A percentile compares a stretch with the other conserved stretches of the same genome.
Evolutionary conservation across 1,140 invertebrate species (phyloP).

Genomic region (Drosophila ohnishii): DNA sequence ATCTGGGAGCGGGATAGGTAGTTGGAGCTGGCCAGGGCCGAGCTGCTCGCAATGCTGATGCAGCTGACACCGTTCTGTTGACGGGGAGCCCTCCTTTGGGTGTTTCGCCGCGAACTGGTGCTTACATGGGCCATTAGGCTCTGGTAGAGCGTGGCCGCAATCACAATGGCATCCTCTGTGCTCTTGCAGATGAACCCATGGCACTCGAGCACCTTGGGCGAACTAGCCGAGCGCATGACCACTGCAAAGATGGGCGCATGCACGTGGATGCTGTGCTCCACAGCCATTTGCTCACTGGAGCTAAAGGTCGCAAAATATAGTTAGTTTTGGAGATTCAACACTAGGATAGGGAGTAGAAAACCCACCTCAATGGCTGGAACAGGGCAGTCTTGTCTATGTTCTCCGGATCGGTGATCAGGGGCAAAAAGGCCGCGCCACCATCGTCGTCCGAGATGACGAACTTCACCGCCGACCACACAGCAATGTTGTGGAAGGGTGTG

Average conservation of each 20-base stretch:
- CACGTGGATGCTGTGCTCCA: slow-evolving; percentile 76
- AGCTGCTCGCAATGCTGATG: slow-evolving; percentile 86
- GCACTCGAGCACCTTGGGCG: slow-evolving; percentile 92
- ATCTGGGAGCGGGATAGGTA: slow-evolving; percentile 73
- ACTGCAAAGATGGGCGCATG: slow-evolving; percentile 95
- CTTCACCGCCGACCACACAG: slow-evolving; percentile 94
- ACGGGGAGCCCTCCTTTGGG: slow-evolving; percentile 84
- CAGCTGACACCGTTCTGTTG: slow-evolving; percentile 89
- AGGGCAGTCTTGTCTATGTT: slow-evolving; percentile 89
- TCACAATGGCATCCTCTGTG: slow-evolving; percentile 94
- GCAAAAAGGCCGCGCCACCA: slow-evolving; percentile 89
- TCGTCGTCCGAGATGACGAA: slow-evolving; percentile 86
- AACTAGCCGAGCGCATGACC: slow-evolving; percentile 92
- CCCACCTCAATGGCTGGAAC: slow-evolving; percentile 84
- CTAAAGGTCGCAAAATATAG: slow-evolving; percentile 10
- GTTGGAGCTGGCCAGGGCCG: slow-evolving; percentile 82
- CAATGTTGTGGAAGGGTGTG: slow-evolving; percentile 94
- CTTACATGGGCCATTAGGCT: slow-evolving; percentile 91
- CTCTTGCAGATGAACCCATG: slow-evolving; percentile 95
- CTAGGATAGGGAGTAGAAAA: background rate
- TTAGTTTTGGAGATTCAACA: background rate
- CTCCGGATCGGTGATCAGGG: slow-evolving; percentile 92
- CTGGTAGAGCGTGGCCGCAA: slow-evolving; percentile 94
- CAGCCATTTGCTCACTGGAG: slow-evolving; percentile 74
- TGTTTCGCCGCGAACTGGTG: slow-evolving; percentile 74